Conservation (phyloP, 2,113 vertebrate species). For the Pleuronectes platessa region DNA sequence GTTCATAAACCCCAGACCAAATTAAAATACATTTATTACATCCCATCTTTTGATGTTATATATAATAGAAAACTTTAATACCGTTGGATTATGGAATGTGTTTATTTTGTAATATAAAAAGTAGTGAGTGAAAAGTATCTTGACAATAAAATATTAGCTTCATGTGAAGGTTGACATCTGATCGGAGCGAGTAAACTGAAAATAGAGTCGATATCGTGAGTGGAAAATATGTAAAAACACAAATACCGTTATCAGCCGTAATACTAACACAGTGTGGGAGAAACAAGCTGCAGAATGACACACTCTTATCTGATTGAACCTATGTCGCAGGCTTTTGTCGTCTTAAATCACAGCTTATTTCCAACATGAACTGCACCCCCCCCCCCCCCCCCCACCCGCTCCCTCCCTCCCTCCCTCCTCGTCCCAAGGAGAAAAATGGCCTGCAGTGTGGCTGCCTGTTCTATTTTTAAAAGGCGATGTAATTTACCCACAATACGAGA, state of each 20-base stretch:
- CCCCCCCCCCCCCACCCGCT: not conserved
- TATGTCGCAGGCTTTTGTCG: constrained; percentile 18
- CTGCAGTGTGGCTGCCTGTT: constrained; percentile 64
- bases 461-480: constrained; percentile 81
- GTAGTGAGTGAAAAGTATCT: too few species aligned
- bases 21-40: too few species aligned
- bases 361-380: constrained; percentile 45
- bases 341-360: constrained; percentile 57
- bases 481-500: constrained; percentile 77
- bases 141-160: too few species aligned
- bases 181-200: too few species aligned
- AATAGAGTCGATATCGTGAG: not conserved
- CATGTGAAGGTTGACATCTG: too few species aligned
- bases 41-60: too few species aligned
- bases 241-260: not conserved
- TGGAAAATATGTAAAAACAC: not conserved
- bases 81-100: too few species aligned
- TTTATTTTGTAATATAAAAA: too few species aligned
- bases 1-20: too few species aligned
- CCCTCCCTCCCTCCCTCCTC: not conserved
- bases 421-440: constrained; percentile 58
- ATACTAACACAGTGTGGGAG: not conserved
- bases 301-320: constrained; percentile 36
- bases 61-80: too few species aligned
- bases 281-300: constrained; percentile 26